Percentiles rank a stretch among this genome's conserved stretches.
phyloP scores from a whole-genome alignment of 2,113 vertebrate genomes.

The Megalops atlanticus region DNA sequence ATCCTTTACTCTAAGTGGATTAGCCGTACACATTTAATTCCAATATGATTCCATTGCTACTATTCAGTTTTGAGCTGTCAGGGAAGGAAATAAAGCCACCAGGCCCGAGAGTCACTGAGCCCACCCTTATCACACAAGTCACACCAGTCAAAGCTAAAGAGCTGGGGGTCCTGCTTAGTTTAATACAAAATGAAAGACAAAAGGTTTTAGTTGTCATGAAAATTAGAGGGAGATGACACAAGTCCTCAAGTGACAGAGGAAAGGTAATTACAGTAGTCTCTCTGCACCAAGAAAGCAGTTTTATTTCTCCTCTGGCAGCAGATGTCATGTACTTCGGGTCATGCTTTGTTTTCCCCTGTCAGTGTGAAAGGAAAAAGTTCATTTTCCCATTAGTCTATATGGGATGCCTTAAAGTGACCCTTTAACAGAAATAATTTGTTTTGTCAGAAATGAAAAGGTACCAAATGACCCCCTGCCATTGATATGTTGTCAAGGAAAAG shows the following conservation, averaged over 20 bases:
- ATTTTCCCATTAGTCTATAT: slow-evolving; percentile 37
- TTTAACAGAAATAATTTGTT: slow-evolving; percentile 40
- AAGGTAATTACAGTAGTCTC: slow-evolving; percentile 71
- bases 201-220: slow-evolving; percentile 62
- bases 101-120: slow-evolving; percentile 46
- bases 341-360: slow-evolving; percentile 35
- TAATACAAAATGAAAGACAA: slow-evolving; percentile 59
- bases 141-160: slow-evolving; percentile 53
- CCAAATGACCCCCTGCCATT: slow-evolving; percentile 19
- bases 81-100: slow-evolving; percentile 52
- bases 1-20: slow-evolving; percentile 57
- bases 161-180: slow-evolving; percentile 49
- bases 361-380: slow-evolving; percentile 42
- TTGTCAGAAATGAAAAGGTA: slow-evolving; percentile 27
- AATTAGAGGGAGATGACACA: slow-evolving; percentile 57
- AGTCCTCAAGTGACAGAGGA: slow-evolving; percentile 47
- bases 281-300: slow-evolving; percentile 36
- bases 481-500: not conserved
- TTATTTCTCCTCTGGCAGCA: slow-evolving; percentile 51
- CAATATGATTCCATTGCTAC: slow-evolving; percentile 58
- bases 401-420: not conserved
- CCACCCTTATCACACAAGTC: slow-evolving; percentile 55
- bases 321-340: slow-evolving; percentile 17
- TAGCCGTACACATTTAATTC: slow-evolving; percentile 60
- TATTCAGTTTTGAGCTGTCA: slow-evolving; percentile 60